Percentiles rank a stretch among this genome's conserved stretches.
Evolutionary conservation across 2,797 vertebrate species (phyloP).

Genomic region (Scolopax rusticola): DNA sequence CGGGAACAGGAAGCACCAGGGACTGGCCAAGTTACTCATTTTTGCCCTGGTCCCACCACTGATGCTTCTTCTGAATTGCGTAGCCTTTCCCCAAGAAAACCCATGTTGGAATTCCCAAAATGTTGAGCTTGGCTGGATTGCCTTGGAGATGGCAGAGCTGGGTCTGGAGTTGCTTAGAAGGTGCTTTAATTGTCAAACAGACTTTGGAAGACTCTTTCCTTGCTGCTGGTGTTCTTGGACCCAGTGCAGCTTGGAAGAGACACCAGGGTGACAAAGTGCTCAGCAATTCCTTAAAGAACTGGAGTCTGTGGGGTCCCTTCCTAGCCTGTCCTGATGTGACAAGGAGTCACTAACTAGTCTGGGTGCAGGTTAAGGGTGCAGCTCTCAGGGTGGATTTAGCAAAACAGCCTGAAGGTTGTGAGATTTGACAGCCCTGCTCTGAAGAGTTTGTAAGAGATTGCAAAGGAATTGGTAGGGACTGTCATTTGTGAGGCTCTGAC

Average conservation of each 20-base stretch:
- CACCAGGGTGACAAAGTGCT: background rate
- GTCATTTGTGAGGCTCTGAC: background rate
- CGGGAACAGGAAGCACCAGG: background rate
- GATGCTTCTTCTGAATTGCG: background rate
- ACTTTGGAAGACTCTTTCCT: background rate
- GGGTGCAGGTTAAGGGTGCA: background rate
- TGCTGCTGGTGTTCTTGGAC: background rate
- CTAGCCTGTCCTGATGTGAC: fast-evolving
- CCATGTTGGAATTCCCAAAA: background rate
- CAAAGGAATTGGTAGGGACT: background rate
- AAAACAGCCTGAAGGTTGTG: background rate
- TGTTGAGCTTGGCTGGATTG: background rate
- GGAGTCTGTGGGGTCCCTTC: background rate
- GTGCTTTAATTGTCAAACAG: background rate
- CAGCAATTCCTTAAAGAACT: background rate
- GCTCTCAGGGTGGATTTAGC: background rate
- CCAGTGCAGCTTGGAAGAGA: fast-evolving
- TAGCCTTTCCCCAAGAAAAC: background rate
- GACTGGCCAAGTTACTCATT: background rate
- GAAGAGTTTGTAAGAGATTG: background rate
- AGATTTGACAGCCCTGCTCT: background rate
- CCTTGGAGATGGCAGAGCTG: background rate
- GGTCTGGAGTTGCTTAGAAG: background rate
- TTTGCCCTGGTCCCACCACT: background rate
- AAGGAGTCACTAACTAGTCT: background rate